phyloP scores from a whole-genome alignment of 2,797 vertebrate species.

The Morus bassanus region DNA sequence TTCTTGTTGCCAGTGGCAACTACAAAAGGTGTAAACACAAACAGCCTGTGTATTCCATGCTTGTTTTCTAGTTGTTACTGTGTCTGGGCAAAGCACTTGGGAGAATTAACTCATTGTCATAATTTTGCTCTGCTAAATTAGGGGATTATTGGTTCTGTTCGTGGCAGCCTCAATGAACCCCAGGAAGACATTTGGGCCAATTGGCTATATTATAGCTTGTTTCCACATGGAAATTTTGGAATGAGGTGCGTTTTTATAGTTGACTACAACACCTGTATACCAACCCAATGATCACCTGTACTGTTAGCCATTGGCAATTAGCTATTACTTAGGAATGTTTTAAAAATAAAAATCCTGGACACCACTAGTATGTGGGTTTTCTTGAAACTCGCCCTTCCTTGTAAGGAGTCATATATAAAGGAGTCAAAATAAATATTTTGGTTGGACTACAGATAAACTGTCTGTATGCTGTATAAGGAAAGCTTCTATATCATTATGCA shows the following conservation, averaged over 20 bases:
- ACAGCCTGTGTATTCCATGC: background rate
- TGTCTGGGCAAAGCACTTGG: background rate
- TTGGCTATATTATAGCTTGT: background rate
- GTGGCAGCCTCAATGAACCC: background rate
- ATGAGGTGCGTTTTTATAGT: background rate
- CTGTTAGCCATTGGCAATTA: background rate
- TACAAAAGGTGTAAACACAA: constrained; percentile 35
- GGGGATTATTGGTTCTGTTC: background rate
- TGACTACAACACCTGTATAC: background rate
- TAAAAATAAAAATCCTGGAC: background rate
- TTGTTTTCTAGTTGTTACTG: constrained; percentile 27
- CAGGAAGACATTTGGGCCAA: background rate
- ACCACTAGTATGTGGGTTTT: background rate
- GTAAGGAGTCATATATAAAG: background rate
- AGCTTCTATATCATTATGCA: background rate
- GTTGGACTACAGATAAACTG: background rate
- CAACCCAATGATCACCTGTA: background rate
- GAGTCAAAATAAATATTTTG: background rate
- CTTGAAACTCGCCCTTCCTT: background rate
- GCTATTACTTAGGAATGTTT: background rate
- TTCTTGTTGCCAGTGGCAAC: constrained; percentile 67
- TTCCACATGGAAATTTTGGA: background rate
- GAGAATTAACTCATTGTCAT: background rate
- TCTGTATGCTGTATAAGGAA: background rate
- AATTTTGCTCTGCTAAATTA: background rate